A percentile compares a stretch with the other conserved stretches of the same genome.
phyloP scores from a whole-genome alignment of 2,113 vertebrate genomes.

The Meles meles region DNA sequence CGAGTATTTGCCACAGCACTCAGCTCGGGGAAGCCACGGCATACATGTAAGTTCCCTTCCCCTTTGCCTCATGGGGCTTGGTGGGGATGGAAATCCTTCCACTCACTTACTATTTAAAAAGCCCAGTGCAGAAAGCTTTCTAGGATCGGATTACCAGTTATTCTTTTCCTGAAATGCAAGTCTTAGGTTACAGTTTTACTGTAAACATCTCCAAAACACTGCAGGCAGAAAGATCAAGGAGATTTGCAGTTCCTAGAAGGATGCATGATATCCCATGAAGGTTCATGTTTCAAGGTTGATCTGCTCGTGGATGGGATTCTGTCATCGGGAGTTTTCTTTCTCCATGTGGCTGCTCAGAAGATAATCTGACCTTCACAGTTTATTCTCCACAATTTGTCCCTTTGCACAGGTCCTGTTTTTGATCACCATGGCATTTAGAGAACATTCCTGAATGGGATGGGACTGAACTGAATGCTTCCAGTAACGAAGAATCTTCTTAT shows the following conservation, averaged over 20 bases:
- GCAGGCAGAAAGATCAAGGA: conserved; percentile 65
- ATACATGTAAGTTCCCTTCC: neutral
- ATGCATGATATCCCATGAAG: conserved; percentile 27
- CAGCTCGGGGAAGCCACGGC: rapidly evolving
- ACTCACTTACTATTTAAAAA: conserved; percentile 12
- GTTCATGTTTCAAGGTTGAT: conserved; percentile 52
- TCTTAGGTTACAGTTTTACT: neutral
- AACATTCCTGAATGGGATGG: neutral
- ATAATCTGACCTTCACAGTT: conserved; percentile 55
- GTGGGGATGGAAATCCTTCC: neutral
- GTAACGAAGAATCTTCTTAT: conserved; percentile 1
- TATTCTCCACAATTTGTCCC: conserved; percentile 35
- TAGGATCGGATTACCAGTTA: conserved; percentile 43
- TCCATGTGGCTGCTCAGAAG: conserved; percentile 42
- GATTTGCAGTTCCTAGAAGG: conserved; percentile 60
- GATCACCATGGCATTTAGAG: neutral
- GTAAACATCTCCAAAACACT: conserved; percentile 56
- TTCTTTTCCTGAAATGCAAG: conserved; percentile 56
- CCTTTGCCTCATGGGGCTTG: neutral
- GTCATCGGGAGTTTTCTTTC: conserved; percentile 52
- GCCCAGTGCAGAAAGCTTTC: conserved; percentile 44
- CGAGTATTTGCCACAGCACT: neutral
- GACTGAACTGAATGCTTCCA: neutral
- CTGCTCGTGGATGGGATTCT: conserved; percentile 31
- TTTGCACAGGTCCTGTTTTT: neutral